Percentiles rank a stretch among this genome's conserved stretches.
Conservation (phyloP, 2,888 invertebrate genomes). For the Microctonus aethiopoides region DNA sequence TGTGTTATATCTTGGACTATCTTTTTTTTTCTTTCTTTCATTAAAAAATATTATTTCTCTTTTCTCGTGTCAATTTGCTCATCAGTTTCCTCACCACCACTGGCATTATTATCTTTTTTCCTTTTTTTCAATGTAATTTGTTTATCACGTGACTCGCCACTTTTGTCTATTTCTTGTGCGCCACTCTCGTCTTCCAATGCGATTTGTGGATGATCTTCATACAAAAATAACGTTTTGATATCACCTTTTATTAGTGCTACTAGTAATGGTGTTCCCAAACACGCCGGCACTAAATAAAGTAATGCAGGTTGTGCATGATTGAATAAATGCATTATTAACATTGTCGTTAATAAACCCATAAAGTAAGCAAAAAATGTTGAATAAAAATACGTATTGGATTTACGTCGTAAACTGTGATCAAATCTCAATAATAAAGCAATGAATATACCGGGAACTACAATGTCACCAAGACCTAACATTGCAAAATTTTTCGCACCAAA, state of each 20-base stretch:
- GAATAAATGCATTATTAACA: constrained; percentile 97
- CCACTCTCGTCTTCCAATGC: constrained; percentile 64
- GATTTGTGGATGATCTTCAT: constrained; percentile 77
- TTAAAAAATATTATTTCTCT: background rate
- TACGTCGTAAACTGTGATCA: constrained; percentile 88
- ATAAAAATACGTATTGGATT: constrained; percentile 88
- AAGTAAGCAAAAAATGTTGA: constrained; percentile 94
- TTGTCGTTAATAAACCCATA: constrained; percentile 91
- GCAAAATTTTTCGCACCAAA: constrained; percentile 93
- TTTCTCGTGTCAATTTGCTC: constrained; percentile 50
- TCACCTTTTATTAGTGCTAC: constrained; percentile 92
- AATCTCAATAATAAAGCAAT: constrained; percentile 96
- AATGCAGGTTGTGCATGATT: constrained; percentile 99
- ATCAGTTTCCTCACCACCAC: constrained; percentile 47
- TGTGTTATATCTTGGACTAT: background rate
- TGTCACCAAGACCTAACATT: constrained; percentile 98
- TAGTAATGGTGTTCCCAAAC: constrained; percentile 89
- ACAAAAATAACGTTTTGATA: constrained; percentile 88
- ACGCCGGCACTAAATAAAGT: constrained; percentile 96
- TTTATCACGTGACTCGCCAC: constrained; percentile 8
- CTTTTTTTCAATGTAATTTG: constrained; percentile 4
- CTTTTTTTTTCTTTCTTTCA: background rate
- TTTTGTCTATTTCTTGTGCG: constrained; percentile 50
- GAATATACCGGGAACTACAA: constrained; percentile 99
- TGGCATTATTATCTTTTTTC: background rate